A percentile compares a stretch with the other conserved stretches of the same genome.
Evolutionary conservation across 2,113 vertebrate species (phyloP).

Genomic region (Pristiophorus japonicus): DNA sequence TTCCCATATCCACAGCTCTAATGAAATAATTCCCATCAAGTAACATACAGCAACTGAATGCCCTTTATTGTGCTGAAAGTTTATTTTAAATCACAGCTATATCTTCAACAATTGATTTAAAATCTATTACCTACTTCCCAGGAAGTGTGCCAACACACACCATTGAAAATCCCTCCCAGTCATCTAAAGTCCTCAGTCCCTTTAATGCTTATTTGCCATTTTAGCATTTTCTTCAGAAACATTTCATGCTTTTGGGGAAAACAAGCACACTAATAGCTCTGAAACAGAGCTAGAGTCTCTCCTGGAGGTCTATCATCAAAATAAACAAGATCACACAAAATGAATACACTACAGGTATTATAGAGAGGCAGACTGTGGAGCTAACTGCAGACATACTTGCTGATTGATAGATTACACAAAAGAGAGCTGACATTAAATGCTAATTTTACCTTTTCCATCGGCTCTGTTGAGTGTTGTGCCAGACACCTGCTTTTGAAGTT

Average conservation of each 20-base stretch:
- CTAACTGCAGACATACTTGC: background rate
- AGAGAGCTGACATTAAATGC: background rate
- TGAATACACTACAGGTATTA: background rate
- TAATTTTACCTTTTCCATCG: constrained; percentile 16
- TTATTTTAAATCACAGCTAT: background rate
- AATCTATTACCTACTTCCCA: background rate
- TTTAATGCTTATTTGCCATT: background rate
- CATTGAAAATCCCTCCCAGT: background rate
- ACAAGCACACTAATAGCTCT: constrained; percentile 7
- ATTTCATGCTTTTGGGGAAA: constrained; percentile 12
- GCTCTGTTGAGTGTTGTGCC: background rate
- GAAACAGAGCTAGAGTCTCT: background rate
- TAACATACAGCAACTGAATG: background rate
- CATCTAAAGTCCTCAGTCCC: background rate
- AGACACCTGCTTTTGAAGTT: background rate
- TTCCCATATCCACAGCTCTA: background rate
- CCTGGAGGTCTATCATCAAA: background rate
- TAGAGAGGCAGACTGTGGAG: background rate
- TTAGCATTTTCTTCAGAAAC: background rate
- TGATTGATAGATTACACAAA: background rate
- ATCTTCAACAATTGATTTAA: background rate
- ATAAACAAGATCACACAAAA: constrained; percentile 10
- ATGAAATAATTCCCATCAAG: background rate
- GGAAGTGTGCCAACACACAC: background rate
- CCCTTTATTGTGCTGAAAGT: background rate